Conservation (phyloP, 1,140 invertebrate species). For the Drosophila ficusphila region DNA sequence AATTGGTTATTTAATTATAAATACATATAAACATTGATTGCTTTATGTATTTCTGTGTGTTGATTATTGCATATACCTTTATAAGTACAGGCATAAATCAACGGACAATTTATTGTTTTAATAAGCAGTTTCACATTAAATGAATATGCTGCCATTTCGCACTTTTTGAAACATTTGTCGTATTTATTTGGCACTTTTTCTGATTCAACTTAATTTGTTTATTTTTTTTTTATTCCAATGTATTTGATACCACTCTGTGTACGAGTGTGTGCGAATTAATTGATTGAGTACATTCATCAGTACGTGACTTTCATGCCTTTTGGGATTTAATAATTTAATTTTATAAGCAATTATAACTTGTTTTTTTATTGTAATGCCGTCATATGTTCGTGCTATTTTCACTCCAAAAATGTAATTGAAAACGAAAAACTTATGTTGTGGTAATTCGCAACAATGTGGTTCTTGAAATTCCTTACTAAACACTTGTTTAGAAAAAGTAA, state of each 20-base stretch:
- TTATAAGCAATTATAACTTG: slow-evolving; percentile 16
- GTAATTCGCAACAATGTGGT: not conserved
- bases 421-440: not conserved
- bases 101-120: slow-evolving; percentile 35
- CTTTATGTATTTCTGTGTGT: slow-evolving; percentile 2
- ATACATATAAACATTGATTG: slow-evolving; percentile 42
- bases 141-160: slow-evolving; percentile 22
- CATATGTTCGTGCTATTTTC: slow-evolving; percentile 1
- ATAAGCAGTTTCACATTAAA: slow-evolving; percentile 41
- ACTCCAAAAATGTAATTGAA: not conserved
- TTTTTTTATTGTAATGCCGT: not conserved
- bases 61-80: not conserved
- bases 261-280: slow-evolving; percentile 26
- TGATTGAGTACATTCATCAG: slow-evolving; percentile 28
- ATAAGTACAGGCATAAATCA: slow-evolving; percentile 26
- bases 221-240: slow-evolving; percentile 26
- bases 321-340: slow-evolving; percentile 18
- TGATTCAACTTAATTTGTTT: slow-evolving; percentile 14
- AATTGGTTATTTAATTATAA: slow-evolving; percentile 51
- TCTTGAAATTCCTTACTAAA: not conserved
- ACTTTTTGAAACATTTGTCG: slow-evolving; percentile 11
- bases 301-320: slow-evolving; percentile 44
- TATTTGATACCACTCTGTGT: slow-evolving; percentile 20
- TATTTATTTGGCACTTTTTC: slow-evolving; percentile 25
- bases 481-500: not conserved